Percentiles rank a stretch among this genome's conserved stretches.
These are phyloP conservation scores for Ctenosaura bakeri DNA, from an alignment of 2,797 vertebrate genomes.

Conservation along the genomic window DNA sequence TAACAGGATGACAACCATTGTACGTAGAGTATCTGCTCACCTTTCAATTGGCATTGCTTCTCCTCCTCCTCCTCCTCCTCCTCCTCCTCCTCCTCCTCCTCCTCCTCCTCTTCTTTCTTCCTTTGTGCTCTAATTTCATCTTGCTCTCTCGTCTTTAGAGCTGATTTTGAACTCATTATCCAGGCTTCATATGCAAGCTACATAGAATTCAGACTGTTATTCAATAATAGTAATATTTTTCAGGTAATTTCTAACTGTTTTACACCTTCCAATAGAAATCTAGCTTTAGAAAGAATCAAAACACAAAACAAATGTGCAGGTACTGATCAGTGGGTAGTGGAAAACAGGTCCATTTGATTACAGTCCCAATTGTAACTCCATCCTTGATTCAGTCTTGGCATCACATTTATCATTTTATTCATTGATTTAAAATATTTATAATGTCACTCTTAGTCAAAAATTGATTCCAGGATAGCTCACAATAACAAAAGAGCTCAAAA, in stretches of 20 bases:
- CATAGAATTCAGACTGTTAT: background rate
- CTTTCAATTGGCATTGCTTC: constrained; percentile 57
- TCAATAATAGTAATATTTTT: background rate
- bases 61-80: constrained; percentile 35
- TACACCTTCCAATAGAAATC: background rate
- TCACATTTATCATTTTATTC: background rate
- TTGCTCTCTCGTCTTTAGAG: constrained; percentile 80
- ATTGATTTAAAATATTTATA: background rate
- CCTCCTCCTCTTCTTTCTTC: constrained; percentile 53
- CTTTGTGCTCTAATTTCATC: constrained; percentile 78
- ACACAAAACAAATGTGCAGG: background rate
- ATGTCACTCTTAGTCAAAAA: background rate
- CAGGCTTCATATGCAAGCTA: constrained; percentile 85
- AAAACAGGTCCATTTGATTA: too few relatives aligned
- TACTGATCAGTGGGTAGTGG: background rate
- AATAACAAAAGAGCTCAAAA: background rate
- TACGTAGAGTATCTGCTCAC: background rate
- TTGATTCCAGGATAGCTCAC: background rate
- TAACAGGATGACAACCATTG: too few relatives aligned
- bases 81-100: constrained; percentile 33
- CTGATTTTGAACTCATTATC: constrained; percentile 80
- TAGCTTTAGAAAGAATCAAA: background rate
- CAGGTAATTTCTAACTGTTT: background rate
- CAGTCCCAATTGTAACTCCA: too few relatives aligned
- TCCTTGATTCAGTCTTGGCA: background rate